Evolutionary conservation across 2,113 vertebrate species (phyloP).

Genomic region (Panthera leo): DNA sequence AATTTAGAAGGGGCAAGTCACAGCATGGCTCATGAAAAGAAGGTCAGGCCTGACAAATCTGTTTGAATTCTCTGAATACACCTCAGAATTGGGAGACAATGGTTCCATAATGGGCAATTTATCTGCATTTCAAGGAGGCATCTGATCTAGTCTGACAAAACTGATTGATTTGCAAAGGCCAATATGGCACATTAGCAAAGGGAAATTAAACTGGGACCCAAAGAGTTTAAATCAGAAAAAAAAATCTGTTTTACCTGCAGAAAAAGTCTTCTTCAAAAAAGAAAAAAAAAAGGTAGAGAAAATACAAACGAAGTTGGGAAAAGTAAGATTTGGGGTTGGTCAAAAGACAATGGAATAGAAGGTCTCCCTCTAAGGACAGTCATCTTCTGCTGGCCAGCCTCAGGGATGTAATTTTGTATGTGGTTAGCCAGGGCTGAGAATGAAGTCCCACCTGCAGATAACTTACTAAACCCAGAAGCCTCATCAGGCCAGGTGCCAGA

Average conservation of each 20-base stretch:
- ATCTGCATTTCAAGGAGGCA: constrained; percentile 42
- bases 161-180: constrained; percentile 60
- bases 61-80: constrained; percentile 15
- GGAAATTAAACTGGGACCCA: constrained; percentile 9
- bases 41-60: constrained; percentile 47
- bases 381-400: neutral
- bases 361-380: neutral
- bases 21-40: neutral
- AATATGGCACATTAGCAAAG: neutral
- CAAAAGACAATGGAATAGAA: neutral
- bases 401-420: neutral
- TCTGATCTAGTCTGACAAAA: constrained; percentile 48
- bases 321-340: neutral
- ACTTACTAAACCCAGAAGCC: neutral
- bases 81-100: constrained; percentile 40
- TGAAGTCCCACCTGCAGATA: neutral
- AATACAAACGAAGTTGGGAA: neutral
- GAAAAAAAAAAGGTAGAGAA: neutral
- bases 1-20: neutral
- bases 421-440: neutral
- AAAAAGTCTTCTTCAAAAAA: neutral
- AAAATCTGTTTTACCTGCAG: neutral
- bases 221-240: constrained; percentile 60
- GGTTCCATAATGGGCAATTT: neutral
- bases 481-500: neutral